Percentiles rank a stretch among this genome's conserved stretches.
Evolutionary conservation across 2,797 vertebrate genomes (phyloP).

Genomic region (Gymnothorax reevesii): DNA sequence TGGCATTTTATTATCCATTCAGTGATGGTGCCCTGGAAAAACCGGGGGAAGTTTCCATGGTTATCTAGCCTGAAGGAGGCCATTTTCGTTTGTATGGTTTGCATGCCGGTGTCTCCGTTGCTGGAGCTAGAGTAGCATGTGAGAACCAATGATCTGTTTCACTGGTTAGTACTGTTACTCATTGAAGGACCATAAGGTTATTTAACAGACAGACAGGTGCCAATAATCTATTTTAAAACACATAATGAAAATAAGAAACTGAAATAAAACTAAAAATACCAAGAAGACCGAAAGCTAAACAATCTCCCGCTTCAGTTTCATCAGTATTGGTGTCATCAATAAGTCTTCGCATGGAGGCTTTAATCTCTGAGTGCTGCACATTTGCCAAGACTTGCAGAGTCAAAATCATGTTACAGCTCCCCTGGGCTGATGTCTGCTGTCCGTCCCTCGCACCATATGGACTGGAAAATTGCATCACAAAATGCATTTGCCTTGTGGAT

Average conservation of each 20-base stretch:
- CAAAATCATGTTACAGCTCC: slow-evolving; percentile 55
- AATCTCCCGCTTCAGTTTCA: slow-evolving; percentile 4
- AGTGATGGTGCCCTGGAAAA: not conserved
- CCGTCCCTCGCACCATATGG: slow-evolving; percentile 28
- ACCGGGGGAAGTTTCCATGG: not conserved
- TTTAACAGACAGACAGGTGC: not conserved
- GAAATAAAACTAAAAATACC: not conserved
- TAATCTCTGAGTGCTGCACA: slow-evolving; percentile 35
- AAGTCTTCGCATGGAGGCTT: slow-evolving; percentile 18
- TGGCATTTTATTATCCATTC: not conserved
- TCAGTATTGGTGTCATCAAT: slow-evolving; percentile 10
- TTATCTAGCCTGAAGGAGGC: not conserved
- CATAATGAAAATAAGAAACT: not conserved
- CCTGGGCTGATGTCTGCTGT: slow-evolving; percentile 59
- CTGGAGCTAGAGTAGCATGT: not conserved
- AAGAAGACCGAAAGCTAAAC: not conserved
- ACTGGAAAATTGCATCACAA: not conserved
- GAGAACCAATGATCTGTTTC: not conserved
- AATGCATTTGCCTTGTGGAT: not conserved
- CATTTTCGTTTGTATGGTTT: not conserved
- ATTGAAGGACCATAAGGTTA: not conserved
- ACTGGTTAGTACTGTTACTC: not conserved
- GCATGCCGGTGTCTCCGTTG: slow-evolving; percentile 1
- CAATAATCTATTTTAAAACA: not conserved
- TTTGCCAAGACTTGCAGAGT: slow-evolving; percentile 49